Percentiles rank a stretch among this genome's conserved stretches.
These are phyloP conservation scores for Buphagus erythrorhynchus DNA, from an alignment of 2,797 vertebrate species.

Conservation along the genomic window DNA sequence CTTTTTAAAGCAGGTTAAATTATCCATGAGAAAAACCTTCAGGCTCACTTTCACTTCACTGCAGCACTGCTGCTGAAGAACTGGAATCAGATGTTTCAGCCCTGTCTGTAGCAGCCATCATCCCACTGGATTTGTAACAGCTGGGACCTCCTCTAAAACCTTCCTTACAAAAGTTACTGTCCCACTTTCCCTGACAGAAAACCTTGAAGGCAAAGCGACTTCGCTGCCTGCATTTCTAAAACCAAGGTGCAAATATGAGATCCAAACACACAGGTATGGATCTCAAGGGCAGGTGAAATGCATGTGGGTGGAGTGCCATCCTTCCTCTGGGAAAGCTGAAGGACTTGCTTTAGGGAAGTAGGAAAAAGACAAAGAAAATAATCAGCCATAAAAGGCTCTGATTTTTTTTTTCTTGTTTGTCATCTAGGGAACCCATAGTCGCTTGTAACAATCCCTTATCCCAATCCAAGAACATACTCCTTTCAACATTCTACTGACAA, in stretches of 20 bases:
- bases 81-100: neutral
- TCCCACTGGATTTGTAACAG: neutral
- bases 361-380: neutral
- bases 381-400: neutral
- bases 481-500: neutral
- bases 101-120: neutral
- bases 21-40: neutral
- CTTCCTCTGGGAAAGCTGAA: neutral
- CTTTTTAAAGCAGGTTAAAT: neutral
- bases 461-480: neutral
- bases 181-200: neutral
- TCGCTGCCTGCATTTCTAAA: neutral
- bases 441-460: neutral
- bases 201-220: neutral
- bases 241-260: rapidly evolving
- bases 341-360: neutral
- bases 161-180: neutral
- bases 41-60: neutral
- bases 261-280: neutral
- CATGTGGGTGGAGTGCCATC: rapidly evolving
- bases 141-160: neutral
- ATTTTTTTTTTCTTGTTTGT: neutral
- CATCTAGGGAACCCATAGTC: neutral
- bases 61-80: neutral
- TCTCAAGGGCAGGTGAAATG: neutral